phyloP scores from a whole-genome alignment of 2,888 invertebrate species.

The Hydroisotoma schaefferi region DNA sequence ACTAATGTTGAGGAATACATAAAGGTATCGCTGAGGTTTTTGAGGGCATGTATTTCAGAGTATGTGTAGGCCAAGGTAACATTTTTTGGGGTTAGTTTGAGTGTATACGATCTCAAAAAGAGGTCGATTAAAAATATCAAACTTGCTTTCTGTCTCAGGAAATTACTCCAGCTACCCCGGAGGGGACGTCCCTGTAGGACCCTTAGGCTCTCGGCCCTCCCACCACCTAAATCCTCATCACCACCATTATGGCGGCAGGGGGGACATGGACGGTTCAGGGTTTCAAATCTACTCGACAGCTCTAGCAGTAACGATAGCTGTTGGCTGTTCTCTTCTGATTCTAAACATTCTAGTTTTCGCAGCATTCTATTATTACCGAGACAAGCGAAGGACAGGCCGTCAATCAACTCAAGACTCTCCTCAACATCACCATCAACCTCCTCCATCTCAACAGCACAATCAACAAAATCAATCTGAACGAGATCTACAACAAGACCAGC shows the following conservation, averaged over 20 bases:
- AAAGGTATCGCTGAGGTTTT: no score
- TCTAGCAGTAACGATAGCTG: conserved; percentile 86
- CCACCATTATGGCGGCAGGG: conserved; percentile 1
- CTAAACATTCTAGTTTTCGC: conserved; percentile 90
- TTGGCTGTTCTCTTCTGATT: conserved; percentile 86
- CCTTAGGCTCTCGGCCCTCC: conserved; percentile 25
- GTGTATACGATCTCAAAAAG: no score
- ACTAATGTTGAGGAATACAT: no score
- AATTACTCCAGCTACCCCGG: conserved; percentile 30
- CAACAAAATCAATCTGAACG: conserved; percentile 3
- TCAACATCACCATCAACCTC: conserved; percentile 9
- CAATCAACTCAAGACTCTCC: not conserved
- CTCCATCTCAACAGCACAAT: no score
- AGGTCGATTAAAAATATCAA: no score
- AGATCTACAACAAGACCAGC: conserved; percentile 3
- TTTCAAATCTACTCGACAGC: conserved; percentile 89
- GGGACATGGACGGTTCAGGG: conserved; percentile 31
- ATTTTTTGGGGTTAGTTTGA: no score
- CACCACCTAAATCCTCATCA: conserved; percentile 25
- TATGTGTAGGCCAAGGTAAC: no score
- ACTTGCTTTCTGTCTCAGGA: no score
- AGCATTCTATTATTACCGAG: conserved; percentile 77
- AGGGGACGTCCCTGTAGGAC: conserved; percentile 29
- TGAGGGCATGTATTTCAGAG: no score
- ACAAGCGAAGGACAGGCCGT: conserved; percentile 60